Evolutionary conservation across 1,140 invertebrate species (phyloP).

Genomic region (Dreissena polymorpha): DNA sequence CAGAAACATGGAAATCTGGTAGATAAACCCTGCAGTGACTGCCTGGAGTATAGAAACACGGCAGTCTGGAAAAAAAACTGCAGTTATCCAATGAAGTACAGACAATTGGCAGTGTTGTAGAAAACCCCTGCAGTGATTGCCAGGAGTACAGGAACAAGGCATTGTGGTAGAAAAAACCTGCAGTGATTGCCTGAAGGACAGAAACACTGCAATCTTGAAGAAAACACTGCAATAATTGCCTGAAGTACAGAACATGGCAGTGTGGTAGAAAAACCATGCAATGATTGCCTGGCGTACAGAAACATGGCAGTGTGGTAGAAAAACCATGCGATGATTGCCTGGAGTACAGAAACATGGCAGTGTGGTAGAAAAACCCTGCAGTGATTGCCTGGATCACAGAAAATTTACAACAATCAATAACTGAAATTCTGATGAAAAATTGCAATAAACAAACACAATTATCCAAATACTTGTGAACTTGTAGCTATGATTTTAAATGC

Average conservation of each 20-base stretch:
- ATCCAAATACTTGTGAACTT: no score
- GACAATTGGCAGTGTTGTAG: neutral
- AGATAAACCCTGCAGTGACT: neutral
- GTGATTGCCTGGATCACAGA: neutral
- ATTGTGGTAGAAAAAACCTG: neutral
- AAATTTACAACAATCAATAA: neutral
- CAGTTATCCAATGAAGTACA: neutral
- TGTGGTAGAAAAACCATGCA: conserved; percentile 99
- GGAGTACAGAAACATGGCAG: conserved; percentile 38
- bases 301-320: conserved; percentile 98
- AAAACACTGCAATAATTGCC: neutral
- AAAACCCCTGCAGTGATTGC: neutral
- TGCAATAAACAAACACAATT: no score
- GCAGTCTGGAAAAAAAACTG: neutral
- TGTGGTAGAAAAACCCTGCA: neutral
- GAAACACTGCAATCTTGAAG: neutral
- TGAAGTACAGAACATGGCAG: conserved; percentile 80
- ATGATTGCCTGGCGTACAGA: conserved; percentile 88
- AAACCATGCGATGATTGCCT: conserved; percentile 97
- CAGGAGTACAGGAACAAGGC: no score
- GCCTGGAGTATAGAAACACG: neutral
- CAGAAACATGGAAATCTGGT: neutral
- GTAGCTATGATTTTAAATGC: no score
- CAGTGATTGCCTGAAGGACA: neutral
- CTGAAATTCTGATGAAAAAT: no score